A percentile compares a stretch with the other conserved stretches of the same genome.
Evolutionary conservation across 2,888 invertebrate genomes (phyloP).

Genomic region (Acanthosepion esculentum): DNA sequence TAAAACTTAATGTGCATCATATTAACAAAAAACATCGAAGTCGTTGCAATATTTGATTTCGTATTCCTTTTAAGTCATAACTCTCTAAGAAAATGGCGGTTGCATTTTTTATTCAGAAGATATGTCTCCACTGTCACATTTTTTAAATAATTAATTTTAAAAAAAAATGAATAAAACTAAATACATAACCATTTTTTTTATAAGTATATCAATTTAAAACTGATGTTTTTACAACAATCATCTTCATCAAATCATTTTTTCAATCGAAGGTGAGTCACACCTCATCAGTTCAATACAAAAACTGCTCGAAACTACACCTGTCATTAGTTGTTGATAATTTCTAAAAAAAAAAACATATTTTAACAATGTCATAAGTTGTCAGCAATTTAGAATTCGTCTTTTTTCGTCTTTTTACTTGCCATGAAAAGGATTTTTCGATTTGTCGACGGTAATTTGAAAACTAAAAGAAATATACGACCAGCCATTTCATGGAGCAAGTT

Average conservation of each 20-base stretch:
- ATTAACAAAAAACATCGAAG: background rate
- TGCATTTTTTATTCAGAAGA: background rate
- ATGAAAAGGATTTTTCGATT: too few relatives aligned
- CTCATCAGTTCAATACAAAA: background rate
- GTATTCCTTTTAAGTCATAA: background rate
- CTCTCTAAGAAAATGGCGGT: background rate
- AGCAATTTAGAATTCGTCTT: too few relatives aligned
- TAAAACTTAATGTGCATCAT: background rate
- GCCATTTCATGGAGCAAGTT: too few relatives aligned
- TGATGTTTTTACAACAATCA: background rate
- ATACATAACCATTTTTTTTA: background rate
- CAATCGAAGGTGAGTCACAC: background rate
- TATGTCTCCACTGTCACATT: background rate
- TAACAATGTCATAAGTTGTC: too few relatives aligned
- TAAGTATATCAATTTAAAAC: background rate
- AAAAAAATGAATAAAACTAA: background rate
- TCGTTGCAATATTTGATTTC: background rate
- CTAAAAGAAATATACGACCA: too few relatives aligned
- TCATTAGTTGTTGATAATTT: too few relatives aligned
- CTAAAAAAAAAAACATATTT: too few relatives aligned
- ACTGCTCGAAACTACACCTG: too few relatives aligned
- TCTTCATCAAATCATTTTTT: background rate
- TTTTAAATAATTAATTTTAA: background rate
- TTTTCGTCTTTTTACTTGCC: too few relatives aligned
- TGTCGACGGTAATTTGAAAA: too few relatives aligned